Base-by-base conservation (phyloP, 92 coral and sea anemone genomes). In the Phenganax stokvisi region DNA sequence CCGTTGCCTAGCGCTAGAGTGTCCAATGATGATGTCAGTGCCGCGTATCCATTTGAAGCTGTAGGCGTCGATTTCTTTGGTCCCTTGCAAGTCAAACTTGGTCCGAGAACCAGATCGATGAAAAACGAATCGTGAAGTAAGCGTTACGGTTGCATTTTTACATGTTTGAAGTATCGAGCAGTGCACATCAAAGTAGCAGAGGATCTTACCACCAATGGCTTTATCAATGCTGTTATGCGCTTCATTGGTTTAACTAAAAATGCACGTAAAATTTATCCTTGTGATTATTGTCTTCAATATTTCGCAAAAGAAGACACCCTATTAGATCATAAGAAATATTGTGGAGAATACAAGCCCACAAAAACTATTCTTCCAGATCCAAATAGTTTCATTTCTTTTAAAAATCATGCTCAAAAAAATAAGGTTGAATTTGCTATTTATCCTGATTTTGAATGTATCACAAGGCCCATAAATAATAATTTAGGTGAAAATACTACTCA, bases 131-230 rank as follows among this genome's bases (percentile, higher is more conserved):
- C 75, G 44, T 52, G 29, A 17, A 54, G 54, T 29, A 71, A 71
- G n/a, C 75, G 75, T 9, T 71, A 76, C 63, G 90, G 90, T 51
- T 87, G 87, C 58, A 79, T 84, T 30, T 87, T 87, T 27, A 87
- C 90, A n/a, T 87, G 90, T 70, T 30, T 87, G 16, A 74, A 88
- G 71, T 88, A 88, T 67, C 68, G 90, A 37, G 90, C 88, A 44
- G 88, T 88, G 8, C 88, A 88, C 84, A 85, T 85, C 12, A 82
- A 84, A 66, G 82, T 85, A 12, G 90, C 88, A 30, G 61, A 84
- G 29, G 80, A 87, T 75, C 67, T 88, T 10, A 54, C 88, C 15
- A 85, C 84, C 6, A 86, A 88, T 56, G 81, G 86, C 56, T 85
- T 88, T 51, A 84, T 85, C 31, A 85, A 85, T 31, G 88, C 90